These are phyloP conservation scores for Mimachlamys varia DNA, from an alignment of 2,888 invertebrate species.

Conservation along the genomic window DNA sequence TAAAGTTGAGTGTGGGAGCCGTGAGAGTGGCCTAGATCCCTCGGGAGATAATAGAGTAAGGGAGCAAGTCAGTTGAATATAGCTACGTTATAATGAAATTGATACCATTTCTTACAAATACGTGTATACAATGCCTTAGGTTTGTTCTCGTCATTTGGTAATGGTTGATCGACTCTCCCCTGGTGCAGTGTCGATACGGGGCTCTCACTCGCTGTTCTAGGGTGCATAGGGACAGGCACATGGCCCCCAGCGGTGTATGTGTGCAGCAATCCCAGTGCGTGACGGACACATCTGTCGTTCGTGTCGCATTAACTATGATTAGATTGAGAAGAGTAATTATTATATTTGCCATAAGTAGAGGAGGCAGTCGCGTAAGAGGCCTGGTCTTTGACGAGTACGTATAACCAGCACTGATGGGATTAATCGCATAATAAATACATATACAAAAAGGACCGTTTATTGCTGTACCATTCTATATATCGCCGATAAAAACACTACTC, in stretches of 20 bases:
- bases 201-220: background rate
- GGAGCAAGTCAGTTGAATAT: background rate
- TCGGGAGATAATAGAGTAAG: background rate
- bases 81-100: background rate
- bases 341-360: background rate
- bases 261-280: background rate
- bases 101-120: slow-evolving; percentile 27
- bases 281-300: slow-evolving; percentile 11
- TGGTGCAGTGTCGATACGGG: background rate
- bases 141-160: background rate
- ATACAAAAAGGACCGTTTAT: background rate
- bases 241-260: slow-evolving; percentile 24
- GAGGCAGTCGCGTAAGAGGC: background rate
- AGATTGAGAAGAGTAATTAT: background rate
- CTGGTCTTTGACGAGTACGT: background rate
- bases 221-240: background rate
- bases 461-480: background rate
- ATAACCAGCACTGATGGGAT: background rate
- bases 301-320: background rate
- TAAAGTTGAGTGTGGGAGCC: background rate
- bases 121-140: background rate
- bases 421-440: background rate
- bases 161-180: background rate
- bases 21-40: background rate
- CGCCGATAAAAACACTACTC: background rate